Conservation (phyloP, 2,113 vertebrate genomes). For the Barnardius zonarius region DNA sequence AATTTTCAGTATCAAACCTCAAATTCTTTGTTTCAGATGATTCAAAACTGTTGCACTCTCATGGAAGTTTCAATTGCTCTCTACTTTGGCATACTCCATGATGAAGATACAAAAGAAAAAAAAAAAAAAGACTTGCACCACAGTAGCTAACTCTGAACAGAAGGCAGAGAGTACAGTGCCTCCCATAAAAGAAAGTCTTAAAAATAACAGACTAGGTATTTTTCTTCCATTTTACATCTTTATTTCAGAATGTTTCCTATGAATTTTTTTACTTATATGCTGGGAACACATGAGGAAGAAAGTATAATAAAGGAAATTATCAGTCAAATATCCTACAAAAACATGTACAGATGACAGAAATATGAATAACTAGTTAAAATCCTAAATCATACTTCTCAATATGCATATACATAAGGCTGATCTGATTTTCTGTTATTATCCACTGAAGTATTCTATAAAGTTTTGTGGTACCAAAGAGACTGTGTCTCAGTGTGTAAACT, state of each 20-base stretch:
- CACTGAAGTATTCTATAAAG: background rate
- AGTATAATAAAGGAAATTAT: background rate
- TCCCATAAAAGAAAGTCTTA: background rate
- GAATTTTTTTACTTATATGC: background rate
- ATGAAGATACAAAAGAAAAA: background rate
- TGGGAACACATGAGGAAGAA: background rate
- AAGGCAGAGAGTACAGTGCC: background rate
- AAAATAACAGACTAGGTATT: background rate
- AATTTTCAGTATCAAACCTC: too few relatives aligned
- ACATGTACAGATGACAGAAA: background rate
- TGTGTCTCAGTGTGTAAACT: background rate
- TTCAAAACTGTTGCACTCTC: background rate
- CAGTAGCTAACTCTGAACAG: background rate
- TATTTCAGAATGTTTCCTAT: background rate
- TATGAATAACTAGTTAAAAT: background rate
- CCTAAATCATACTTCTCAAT: background rate
- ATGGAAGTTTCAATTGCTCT: background rate
- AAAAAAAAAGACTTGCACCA: background rate
- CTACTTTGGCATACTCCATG: background rate
- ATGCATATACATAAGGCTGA: background rate
- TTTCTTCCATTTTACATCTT: background rate
- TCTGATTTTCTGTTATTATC: background rate
- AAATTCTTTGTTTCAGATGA: background rate
- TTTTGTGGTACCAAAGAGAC: background rate
- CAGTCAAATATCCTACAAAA: background rate